Conservation (phyloP, 2,797 vertebrate species). For the Notoglanidium macrostoma region DNA sequence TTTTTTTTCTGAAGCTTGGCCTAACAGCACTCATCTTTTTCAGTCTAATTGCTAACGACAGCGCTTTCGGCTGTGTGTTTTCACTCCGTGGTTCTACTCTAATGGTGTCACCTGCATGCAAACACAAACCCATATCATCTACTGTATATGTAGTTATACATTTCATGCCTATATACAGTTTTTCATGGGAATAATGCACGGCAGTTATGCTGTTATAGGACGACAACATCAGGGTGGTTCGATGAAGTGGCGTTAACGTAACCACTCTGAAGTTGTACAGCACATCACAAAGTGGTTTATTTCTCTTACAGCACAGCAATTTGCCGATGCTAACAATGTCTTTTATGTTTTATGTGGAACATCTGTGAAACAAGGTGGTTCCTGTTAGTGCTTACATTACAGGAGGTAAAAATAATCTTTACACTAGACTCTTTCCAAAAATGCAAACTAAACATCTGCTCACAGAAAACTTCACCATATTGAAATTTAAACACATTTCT, state of each 20-base stretch:
- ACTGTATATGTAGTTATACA: background rate
- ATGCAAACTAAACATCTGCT: too few relatives aligned
- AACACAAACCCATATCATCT: background rate
- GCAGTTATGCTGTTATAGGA: background rate
- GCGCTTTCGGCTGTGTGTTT: background rate
- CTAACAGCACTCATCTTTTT: constrained; percentile 16
- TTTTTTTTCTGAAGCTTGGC: background rate
- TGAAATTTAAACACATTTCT: background rate
- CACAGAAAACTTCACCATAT: background rate
- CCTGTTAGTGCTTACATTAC: too few relatives aligned
- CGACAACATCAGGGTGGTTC: background rate
- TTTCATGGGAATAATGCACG: background rate
- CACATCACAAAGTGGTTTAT: background rate
- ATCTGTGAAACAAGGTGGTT: too few relatives aligned
- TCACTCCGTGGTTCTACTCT: background rate
- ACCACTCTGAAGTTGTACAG: background rate
- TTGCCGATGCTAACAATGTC: background rate
- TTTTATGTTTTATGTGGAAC: background rate
- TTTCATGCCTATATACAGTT: background rate
- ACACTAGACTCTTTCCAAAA: too few relatives aligned
- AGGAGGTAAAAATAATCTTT: too few relatives aligned
- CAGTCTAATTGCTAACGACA: constrained; percentile 12
- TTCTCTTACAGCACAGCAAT: background rate
- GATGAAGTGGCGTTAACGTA: background rate
- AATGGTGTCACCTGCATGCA: background rate